phyloP scores from a whole-genome alignment of 1,140 invertebrate genomes.

The Drosophila melanogaster region DNA sequence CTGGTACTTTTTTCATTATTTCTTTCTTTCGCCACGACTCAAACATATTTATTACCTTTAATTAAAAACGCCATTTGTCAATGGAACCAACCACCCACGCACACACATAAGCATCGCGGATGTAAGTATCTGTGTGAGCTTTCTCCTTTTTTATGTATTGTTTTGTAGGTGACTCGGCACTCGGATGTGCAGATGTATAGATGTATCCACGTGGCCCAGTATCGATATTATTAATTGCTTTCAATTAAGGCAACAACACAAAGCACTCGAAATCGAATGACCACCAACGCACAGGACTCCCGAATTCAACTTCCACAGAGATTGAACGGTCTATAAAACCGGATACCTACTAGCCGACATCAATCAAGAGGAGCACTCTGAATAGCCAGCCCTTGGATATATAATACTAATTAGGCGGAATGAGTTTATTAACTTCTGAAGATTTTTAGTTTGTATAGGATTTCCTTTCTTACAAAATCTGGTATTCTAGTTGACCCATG shows the following conservation, averaged over 20 bases:
- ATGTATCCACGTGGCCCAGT: slow-evolving; percentile 13
- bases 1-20: slow-evolving; percentile 40
- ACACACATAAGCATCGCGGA: background rate
- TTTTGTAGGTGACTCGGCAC: slow-evolving; percentile 9
- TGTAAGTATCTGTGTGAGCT: slow-evolving; percentile 16
- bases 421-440: too few species aligned
- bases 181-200: slow-evolving; percentile 9
- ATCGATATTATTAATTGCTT: slow-evolving; percentile 70
- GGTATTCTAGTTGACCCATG: too few species aligned
- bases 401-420: too few species aligned
- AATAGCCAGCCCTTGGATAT: too few species aligned
- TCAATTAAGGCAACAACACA: slow-evolving; percentile 55
- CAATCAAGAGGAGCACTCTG: background rate
- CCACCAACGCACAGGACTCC: background rate
- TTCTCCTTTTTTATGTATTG: background rate
- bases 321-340: background rate
- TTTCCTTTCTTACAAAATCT: too few species aligned
- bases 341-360: background rate
- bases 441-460: too few species aligned
- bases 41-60: slow-evolving; percentile 60
- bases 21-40: slow-evolving; percentile 46
- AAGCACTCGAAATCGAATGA: slow-evolving; percentile 30
- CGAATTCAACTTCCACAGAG: background rate
- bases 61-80: slow-evolving; percentile 61
- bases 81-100: slow-evolving; percentile 6